Evolutionary conservation across 2,113 vertebrate species (phyloP).

Genomic region (Atrichornis clamosus): DNA sequence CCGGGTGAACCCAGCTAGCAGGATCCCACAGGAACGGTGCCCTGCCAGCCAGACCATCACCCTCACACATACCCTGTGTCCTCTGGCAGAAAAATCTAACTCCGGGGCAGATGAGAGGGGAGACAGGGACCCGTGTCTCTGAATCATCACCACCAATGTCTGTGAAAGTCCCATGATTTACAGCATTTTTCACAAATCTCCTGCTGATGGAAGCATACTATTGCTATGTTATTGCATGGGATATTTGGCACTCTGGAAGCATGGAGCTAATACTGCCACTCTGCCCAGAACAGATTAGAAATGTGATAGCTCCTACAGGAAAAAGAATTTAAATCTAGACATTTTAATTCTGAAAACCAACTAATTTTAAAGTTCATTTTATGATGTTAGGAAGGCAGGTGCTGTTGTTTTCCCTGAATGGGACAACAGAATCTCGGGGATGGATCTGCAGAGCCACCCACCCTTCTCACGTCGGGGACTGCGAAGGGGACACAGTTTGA

Average conservation of each 20-base stretch:
- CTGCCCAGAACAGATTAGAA: background rate
- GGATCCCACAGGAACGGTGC: background rate
- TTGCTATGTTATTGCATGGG: background rate
- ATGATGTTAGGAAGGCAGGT: background rate
- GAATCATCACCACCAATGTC: background rate
- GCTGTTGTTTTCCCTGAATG: background rate
- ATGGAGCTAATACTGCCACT: background rate
- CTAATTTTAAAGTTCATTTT: background rate
- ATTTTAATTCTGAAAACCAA: background rate
- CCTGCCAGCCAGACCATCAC: background rate
- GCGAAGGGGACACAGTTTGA: background rate
- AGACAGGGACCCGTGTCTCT: background rate
- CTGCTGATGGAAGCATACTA: background rate
- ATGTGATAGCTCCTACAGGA: background rate
- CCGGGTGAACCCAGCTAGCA: background rate
- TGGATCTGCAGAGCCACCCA: background rate
- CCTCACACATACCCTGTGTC: background rate
- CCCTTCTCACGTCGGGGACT: rapidly evolving
- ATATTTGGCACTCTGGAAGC: background rate
- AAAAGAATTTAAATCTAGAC: background rate
- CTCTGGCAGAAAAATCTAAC: background rate
- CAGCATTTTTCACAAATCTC: background rate
- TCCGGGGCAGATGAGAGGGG: background rate
- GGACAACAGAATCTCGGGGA: background rate
- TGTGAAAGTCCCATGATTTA: background rate